Conservation (phyloP, 2,888 invertebrate species). For the Agrotis clavis region DNA sequence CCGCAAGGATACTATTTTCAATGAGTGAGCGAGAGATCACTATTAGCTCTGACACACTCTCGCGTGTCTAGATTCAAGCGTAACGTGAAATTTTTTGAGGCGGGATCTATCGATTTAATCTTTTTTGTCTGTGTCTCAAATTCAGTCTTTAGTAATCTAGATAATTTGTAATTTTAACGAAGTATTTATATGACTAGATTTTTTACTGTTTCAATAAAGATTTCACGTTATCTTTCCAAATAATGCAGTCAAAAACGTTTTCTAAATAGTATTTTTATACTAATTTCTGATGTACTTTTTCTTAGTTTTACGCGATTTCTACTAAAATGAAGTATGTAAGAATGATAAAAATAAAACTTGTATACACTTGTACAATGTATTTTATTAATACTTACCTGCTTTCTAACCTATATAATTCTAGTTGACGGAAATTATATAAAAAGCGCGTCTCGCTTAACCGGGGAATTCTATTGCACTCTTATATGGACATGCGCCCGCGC, state of each 20-base stretch:
- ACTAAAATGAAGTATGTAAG: slow-evolving; percentile 84
- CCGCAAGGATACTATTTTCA: background rate
- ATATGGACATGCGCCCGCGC: too few relatives aligned
- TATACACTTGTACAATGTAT: slow-evolving; percentile 83
- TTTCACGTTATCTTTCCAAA: slow-evolving; percentile 62
- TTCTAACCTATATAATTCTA: too few relatives aligned
- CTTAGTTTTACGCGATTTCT: slow-evolving; percentile 85
- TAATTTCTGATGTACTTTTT: slow-evolving; percentile 85
- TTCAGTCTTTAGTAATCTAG: background rate
- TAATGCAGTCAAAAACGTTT: slow-evolving; percentile 68
- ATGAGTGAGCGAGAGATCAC: background rate
- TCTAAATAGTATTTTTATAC: slow-evolving; percentile 89
- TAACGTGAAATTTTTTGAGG: background rate
- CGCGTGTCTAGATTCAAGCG: background rate
- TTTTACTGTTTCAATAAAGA: slow-evolving; percentile 10
- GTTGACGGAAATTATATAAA: too few relatives aligned
- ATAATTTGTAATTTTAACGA: slow-evolving; percentile 3
- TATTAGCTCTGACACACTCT: too few relatives aligned
- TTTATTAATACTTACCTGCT: slow-evolving; percentile 3
- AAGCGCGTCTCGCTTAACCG: too few relatives aligned
- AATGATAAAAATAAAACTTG: slow-evolving; percentile 84
- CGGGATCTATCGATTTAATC: background rate
- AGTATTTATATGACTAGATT: slow-evolving; percentile 35
- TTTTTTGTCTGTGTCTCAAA: slow-evolving; percentile 6
- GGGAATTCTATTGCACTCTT: too few relatives aligned